Percentiles rank a stretch among this genome's conserved stretches.
These are phyloP conservation scores for Megathymus violae DNA, from an alignment of 1,140 invertebrate genomes.

Conservation along the genomic window DNA sequence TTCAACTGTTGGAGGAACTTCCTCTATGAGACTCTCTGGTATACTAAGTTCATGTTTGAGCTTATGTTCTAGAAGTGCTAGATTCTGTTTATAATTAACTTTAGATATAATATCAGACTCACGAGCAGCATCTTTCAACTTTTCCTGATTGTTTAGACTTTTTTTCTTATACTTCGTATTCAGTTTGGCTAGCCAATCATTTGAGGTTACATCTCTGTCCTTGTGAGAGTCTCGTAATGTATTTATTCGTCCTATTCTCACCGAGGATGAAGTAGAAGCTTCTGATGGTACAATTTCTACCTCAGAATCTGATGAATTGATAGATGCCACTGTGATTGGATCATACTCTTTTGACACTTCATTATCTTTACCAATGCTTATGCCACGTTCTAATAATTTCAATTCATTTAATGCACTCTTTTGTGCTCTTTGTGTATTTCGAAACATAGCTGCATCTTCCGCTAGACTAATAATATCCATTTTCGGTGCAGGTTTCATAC, in stretches of 20 bases:
- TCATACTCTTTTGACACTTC: constrained; percentile 69
- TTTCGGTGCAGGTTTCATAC: constrained; percentile 46
- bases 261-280: constrained; percentile 70
- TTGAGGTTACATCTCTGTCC: constrained; percentile 58
- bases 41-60: constrained; percentile 76
- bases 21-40: constrained; percentile 71
- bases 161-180: constrained; percentile 75
- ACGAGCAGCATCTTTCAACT: constrained; percentile 64
- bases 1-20: constrained; percentile 73
- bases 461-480: constrained; percentile 64
- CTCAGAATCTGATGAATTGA: constrained; percentile 80
- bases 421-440: constrained; percentile 60
- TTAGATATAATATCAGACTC: constrained; percentile 77
- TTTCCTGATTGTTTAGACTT: constrained; percentile 61
- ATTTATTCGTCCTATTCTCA: constrained; percentile 69
- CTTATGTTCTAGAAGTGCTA: constrained; percentile 71
- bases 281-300: constrained; percentile 73
- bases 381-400: constrained; percentile 62
- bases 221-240: constrained; percentile 61
- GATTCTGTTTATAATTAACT: constrained; percentile 72
- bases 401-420: constrained; percentile 64
- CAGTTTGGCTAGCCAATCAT: constrained; percentile 69
- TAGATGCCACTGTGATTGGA: constrained; percentile 73
- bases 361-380: constrained; percentile 53
- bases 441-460: constrained; percentile 65